Evolutionary conservation across 1,140 invertebrate genomes (phyloP).

Genomic region (Trichomalopsis sarcophagae): DNA sequence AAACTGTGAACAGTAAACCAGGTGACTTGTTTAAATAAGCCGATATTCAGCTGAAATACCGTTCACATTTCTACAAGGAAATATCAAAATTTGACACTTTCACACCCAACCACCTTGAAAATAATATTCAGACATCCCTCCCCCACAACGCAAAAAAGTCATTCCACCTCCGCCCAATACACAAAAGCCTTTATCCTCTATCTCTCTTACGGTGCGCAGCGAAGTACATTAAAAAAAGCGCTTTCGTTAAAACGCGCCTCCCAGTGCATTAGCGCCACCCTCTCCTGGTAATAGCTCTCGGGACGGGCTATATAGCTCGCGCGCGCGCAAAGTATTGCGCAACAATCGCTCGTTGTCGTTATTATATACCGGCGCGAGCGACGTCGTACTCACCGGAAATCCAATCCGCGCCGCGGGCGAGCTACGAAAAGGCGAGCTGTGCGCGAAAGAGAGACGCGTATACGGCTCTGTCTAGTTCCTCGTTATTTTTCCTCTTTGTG

Average conservation of each 20-base stretch:
- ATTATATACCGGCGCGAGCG: background rate
- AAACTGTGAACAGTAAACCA: no score
- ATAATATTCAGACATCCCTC: background rate
- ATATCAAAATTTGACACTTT: no score
- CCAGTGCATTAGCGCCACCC: conserved; percentile 1
- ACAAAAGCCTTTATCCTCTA: background rate
- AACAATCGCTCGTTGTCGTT: conserved; percentile 28
- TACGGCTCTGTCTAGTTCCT: background rate
- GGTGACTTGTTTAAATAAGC: no score
- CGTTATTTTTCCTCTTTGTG: background rate
- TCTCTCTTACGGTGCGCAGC: background rate
- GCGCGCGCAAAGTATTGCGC: background rate
- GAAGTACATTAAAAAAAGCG: conserved; percentile 9
- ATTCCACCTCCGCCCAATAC: background rate
- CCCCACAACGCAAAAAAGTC: background rate
- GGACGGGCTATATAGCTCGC: background rate
- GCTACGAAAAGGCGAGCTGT: background rate
- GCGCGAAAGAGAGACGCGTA: background rate
- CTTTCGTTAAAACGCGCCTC: conserved; percentile 33
- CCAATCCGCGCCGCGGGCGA: conserved; percentile 19
- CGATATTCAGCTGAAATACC: no score
- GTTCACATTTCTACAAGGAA: no score
- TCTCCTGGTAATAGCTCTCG: conserved; percentile 4
- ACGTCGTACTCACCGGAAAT: background rate
- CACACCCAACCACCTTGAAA: no score